A percentile compares a stretch with the other conserved stretches of the same genome.
Conservation (phyloP, 2,888 invertebrate genomes). For the Rhagophthalmus giganteus region DNA sequence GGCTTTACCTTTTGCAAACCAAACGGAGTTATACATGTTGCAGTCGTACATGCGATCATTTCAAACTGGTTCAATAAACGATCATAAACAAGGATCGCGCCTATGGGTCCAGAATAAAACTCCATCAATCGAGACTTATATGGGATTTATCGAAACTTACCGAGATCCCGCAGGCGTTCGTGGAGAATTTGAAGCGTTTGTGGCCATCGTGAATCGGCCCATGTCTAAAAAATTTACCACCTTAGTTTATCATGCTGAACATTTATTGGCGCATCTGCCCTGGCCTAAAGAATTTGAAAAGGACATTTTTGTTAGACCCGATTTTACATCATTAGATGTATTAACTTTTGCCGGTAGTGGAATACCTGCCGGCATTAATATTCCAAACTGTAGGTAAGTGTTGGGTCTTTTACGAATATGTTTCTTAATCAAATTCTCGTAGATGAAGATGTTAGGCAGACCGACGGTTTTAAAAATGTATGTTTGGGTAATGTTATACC, state of each 20-base stretch:
- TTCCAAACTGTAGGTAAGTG: slow-evolving; percentile 84
- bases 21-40: slow-evolving; percentile 79
- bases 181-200: too few species aligned
- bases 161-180: too few species aligned
- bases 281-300: too few species aligned
- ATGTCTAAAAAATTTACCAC: slow-evolving; percentile 86
- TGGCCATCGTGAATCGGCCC: too few species aligned
- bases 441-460: slow-evolving; percentile 97
- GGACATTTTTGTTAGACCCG: too few species aligned
- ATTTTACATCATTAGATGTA: slow-evolving; percentile 94
- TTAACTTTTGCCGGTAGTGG: too few species aligned
- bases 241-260: slow-evolving; percentile 81
- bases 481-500: slow-evolving; percentile 94
- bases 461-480: slow-evolving; percentile 97
- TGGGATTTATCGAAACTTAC: too few species aligned
- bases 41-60: slow-evolving; percentile 80
- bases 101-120: slow-evolving; percentile 92
- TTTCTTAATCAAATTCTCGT: slow-evolving; percentile 35
- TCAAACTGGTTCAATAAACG: too few species aligned
- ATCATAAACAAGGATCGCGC: too few species aligned
- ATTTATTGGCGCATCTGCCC: too few species aligned
- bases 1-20: too few species aligned
- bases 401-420: neutral
- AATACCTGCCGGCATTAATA: too few species aligned
- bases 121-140: slow-evolving; percentile 92